Evolutionary conservation across 1,140 invertebrate genomes (phyloP), one percentile per base, ranked within the genome.

Genomic region (Tetramorium parvispinum): DNA sequence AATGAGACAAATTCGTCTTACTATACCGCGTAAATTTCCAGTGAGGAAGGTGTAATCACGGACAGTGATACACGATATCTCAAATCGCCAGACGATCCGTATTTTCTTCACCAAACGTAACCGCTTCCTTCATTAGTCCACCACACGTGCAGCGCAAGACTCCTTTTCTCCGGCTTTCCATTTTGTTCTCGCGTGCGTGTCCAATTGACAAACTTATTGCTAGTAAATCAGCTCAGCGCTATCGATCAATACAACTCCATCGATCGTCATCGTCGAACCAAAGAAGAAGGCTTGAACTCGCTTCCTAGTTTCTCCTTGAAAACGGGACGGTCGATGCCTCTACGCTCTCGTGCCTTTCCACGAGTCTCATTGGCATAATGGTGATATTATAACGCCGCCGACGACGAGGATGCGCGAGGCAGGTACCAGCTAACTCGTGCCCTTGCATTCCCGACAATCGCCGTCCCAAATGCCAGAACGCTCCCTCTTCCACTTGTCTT

Each of bases 391-490:
- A 87, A 87, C 53, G 24, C 2, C 37, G 37, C 37, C 55, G 24
- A 85, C 37, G 18, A 82, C 13, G 53, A 68, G 71, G 65, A 82
- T 77, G 46, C 27, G 21, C 37, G 77, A 88, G 63, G 71, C 61
- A 65, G 66, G 51, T 76, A 81, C 40, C 68, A 82, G 16, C 49
- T 68, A 24, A 73, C 46, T 11, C 16, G 27, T 76, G 86, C 87
- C 89, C 89, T 88, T 90, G 89, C 89, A 90, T 90, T 90, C 88
- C 68, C 61, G 55, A 85, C 89, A 63, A 90, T 87, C 85, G 85
- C 76, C 71, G 82, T 81, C 81, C 88, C 82, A 91, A 91, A 91
- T 91, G 89, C 86, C 89, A 91, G 76, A 71, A 87, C 89, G 89
- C 88, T 90, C 89, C 89, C 71, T 88, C 76, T 76, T 88, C 63